Base-by-base conservation (phyloP, 2,113 vertebrate species). In the Catagonus wagneri region DNA sequence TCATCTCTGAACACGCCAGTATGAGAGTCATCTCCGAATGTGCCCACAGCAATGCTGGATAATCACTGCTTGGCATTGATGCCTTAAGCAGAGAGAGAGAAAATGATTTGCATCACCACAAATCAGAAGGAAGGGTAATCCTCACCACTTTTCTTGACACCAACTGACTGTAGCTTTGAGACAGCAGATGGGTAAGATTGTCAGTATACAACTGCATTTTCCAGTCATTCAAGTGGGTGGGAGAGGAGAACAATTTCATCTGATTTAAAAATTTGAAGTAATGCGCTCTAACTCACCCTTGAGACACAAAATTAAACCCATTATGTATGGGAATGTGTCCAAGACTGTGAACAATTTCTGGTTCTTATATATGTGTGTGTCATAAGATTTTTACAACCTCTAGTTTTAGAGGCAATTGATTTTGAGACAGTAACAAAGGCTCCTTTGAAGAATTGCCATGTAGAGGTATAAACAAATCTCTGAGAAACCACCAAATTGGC, bases 241-340 rank as follows among this genome's bases (percentile, higher is more conserved):
- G 20, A 90, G 44, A 11, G 11, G 15, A 58, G 36, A 83, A 19
- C 23, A 50, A 19, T 65, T 60, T 69, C 36, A 89, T n/a, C 36
- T 52, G 56, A 89, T 83, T 90, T 52, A 76, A 66, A 76, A 36
- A 50, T 61, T 3, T 95, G 27, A 91, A 80, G 75, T 80, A 66
- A 27, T n/a, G 16, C 19, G 9, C 25, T 34, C 27, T 44, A 52
- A 16, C 7, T 91, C 19, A 44, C 39, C 9, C 58, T 58, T 91
- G 66, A 93, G 36, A 88, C 63, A 19, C 15, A 95, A 79, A 32
- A 61, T 92, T 86, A 89, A 88, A 76, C 54, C 69, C 61, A 89
- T 54, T 75, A 65, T 9, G 6, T 81, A 14, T 44, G 17, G 34
- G 34, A 71, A 52, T 13, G 15, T 50, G 16, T 60, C 56, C 75